Evolutionary conservation across 2,113 vertebrate species (phyloP).

Genomic region (Formicarius rufipectus): DNA sequence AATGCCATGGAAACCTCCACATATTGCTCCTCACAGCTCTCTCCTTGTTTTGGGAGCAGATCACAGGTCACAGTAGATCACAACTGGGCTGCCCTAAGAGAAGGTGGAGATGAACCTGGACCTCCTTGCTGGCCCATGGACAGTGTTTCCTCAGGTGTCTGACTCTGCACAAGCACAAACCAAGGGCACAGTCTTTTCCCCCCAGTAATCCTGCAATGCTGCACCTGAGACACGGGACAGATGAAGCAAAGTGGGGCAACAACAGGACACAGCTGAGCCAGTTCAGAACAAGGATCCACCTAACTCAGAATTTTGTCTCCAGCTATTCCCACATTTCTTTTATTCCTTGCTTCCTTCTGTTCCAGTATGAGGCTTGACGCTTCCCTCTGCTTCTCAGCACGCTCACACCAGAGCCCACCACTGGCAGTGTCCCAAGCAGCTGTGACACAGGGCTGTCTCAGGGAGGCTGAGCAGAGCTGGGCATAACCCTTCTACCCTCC

Average conservation of each 20-base stretch:
- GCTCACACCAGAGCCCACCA: background rate
- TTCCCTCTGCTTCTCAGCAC: background rate
- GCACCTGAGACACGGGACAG: background rate
- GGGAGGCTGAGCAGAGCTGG: background rate
- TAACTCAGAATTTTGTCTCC: background rate
- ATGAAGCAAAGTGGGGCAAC: background rate
- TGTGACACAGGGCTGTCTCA: background rate
- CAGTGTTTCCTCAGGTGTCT: background rate
- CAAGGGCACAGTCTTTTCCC: background rate
- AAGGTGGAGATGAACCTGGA: background rate
- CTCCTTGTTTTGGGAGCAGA: background rate
- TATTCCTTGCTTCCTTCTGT: background rate
- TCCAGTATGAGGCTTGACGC: background rate
- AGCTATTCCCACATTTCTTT: background rate
- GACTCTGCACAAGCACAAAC: background rate
- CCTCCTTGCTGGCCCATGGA: background rate
- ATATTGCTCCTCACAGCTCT: background rate
- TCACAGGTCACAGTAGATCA: no score
- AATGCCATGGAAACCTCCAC: background rate
- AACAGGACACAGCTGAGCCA: background rate
- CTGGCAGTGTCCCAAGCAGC: conserved; percentile 50
- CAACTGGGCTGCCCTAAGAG: background rate
- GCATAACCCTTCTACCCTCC: conserved; percentile 10
- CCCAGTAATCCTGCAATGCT: background rate
- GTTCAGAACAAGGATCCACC: background rate